Evolutionary conservation across 1,140 invertebrate genomes (phyloP).

Genomic region (Bombus ignitus): DNA sequence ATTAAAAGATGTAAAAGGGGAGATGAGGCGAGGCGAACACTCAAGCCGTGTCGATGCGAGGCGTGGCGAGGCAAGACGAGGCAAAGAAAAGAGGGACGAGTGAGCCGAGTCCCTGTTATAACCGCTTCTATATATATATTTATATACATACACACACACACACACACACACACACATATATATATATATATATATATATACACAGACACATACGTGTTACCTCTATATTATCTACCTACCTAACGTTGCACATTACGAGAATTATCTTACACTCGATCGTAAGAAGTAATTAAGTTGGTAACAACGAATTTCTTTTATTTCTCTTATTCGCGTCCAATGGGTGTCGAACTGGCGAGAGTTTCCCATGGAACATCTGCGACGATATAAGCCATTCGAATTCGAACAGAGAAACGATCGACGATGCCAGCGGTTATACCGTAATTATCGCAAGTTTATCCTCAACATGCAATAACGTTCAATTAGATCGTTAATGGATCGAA

Average conservation of each 20-base stretch:
- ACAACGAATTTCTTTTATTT: conserved; percentile 21
- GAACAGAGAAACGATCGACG: background rate
- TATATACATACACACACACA: too few relatives aligned
- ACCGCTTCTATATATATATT: background rate
- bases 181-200: fast-evolving
- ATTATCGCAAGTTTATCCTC: conserved; percentile 67
- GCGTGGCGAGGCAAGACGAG: background rate
- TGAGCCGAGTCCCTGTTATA: background rate
- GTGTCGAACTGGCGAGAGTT: background rate
- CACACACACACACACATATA: fast-evolving
- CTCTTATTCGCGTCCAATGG: background rate
- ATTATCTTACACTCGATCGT: conserved; percentile 31
- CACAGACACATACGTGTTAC: background rate
- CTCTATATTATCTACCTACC: background rate
- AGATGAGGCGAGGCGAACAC: conserved; percentile 14
- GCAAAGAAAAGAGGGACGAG: background rate
- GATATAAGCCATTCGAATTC: conserved; percentile 8
- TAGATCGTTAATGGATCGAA: conserved; percentile 74
- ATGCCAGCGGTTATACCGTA: conserved; percentile 23
- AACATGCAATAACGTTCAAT: conserved; percentile 72
- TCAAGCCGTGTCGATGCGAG: conserved; percentile 16
- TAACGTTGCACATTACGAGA: background rate
- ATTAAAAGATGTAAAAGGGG: conserved; percentile 47
- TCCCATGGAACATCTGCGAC: background rate
- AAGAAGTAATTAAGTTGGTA: conserved; percentile 36